Evolutionary conservation across 2,888 invertebrate genomes (phyloP).

Genomic region (Drosophila anceps): DNA sequence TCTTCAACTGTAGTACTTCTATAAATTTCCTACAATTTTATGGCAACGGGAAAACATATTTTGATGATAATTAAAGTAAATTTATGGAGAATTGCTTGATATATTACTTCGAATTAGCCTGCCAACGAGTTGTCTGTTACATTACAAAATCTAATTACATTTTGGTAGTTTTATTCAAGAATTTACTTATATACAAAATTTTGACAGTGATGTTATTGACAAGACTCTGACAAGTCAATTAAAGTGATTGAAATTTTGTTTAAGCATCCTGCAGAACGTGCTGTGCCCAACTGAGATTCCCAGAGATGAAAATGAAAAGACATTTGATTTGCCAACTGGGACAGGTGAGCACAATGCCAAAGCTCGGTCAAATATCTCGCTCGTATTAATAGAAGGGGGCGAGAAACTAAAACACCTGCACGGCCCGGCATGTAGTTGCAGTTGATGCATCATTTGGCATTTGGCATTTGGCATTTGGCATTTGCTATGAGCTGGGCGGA

Average conservation of each 20-base stretch:
- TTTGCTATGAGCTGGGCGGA: constrained; percentile 1
- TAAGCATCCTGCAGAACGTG: constrained; percentile 5
- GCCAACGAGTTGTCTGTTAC: not conserved
- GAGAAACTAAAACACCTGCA: constrained; percentile 20
- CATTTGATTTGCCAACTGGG: constrained; percentile 26
- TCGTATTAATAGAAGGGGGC: not conserved
- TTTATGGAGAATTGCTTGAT: not conserved
- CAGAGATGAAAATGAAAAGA: constrained; percentile 43
- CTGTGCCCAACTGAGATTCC: no score
- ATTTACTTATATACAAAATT: constrained; percentile 1
- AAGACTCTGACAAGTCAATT: constrained; percentile 36
- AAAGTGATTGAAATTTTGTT: constrained; percentile 45
- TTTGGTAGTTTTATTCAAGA: not conserved
- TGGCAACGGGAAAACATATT: not conserved
- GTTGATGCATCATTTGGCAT: constrained; percentile 16
- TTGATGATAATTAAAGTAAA: not conserved
- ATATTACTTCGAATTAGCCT: not conserved
- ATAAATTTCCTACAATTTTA: not conserved
- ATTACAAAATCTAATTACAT: not conserved
- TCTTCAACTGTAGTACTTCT: no score
- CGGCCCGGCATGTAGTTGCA: constrained; percentile 17
- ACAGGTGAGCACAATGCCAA: constrained; percentile 19
- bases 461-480: not conserved
- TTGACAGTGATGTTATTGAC: not conserved
- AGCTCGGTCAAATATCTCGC: constrained; percentile 28